Conservation (phyloP, 1,140 invertebrate species). For the Drosophila pseudoananassae region DNA sequence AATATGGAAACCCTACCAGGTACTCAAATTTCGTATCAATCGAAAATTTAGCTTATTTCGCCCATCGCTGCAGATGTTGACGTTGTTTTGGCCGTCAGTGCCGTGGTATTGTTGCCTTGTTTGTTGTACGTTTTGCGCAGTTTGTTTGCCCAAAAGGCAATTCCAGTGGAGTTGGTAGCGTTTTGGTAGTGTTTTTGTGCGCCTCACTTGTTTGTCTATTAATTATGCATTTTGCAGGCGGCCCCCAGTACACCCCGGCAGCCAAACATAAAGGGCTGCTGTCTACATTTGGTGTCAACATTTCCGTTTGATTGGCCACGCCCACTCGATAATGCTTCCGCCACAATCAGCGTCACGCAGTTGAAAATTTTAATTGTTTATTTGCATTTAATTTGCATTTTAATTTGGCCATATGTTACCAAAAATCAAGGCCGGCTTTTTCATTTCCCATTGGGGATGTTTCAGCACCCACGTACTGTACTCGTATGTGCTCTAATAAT, state of each 20-base stretch:
- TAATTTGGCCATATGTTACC: conserved; percentile 74
- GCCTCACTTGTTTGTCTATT: conserved; percentile 63
- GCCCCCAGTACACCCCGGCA: neutral
- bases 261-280: neutral
- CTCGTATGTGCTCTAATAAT: conserved; percentile 45
- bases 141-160: conserved; percentile 52
- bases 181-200: conserved; percentile 7
- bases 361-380: conserved; percentile 75
- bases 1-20: neutral
- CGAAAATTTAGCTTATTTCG: too few species aligned
- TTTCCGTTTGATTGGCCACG: conserved; percentile 53
- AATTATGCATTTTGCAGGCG: conserved; percentile 62
- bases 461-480: neutral
- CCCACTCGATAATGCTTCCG: conserved; percentile 43
- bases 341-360: conserved; percentile 44
- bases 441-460: conserved; percentile 10
- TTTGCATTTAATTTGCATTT: conserved; percentile 81
- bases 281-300: conserved; percentile 26
- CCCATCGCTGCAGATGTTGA: neutral
- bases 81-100: conserved; percentile 38
- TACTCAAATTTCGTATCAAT: neutral
- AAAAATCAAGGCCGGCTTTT: conserved; percentile 28
- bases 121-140: conserved; percentile 25
- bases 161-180: conserved; percentile 18
- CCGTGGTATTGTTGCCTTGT: conserved; percentile 28